phyloP scores from a whole-genome alignment of 1,140 invertebrate species.

The Aphaenogaster floridana region DNA sequence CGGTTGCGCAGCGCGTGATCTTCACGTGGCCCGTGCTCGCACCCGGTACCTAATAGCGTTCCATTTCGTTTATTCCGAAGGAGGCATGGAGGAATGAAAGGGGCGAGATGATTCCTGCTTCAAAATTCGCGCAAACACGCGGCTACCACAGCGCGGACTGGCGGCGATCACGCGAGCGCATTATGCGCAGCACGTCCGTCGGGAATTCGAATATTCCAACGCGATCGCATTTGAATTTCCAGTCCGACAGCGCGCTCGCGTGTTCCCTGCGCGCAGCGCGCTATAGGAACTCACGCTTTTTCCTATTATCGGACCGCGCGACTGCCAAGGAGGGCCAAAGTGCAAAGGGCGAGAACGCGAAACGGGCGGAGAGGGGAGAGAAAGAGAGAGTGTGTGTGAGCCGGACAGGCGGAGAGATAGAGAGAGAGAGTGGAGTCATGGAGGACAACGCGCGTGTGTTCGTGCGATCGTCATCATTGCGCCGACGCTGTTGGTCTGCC shows the following conservation, averaged over 20 bases:
- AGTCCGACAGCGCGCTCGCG: background rate
- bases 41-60: background rate
- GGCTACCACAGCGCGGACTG: slow-evolving; percentile 71
- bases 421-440: slow-evolving; percentile 18
- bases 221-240: slow-evolving; percentile 48
- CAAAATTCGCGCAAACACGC: slow-evolving; percentile 73
- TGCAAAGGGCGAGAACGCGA: slow-evolving; percentile 45
- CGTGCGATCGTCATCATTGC: slow-evolving; percentile 75
- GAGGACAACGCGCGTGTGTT: slow-evolving; percentile 61
- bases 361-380: background rate
- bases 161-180: slow-evolving; percentile 59
- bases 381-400: background rate
- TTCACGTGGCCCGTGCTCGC: background rate
- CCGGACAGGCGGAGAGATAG: background rate
- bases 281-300: slow-evolving; percentile 28
- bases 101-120: slow-evolving; percentile 14
- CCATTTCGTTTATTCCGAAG: background rate
- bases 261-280: background rate
- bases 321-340: slow-evolving; percentile 45
- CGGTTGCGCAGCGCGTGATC: slow-evolving; percentile 37
- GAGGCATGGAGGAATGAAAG: background rate
- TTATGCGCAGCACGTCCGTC: background rate
- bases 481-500: slow-evolving; percentile 81
- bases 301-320: slow-evolving; percentile 46
- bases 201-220: slow-evolving; percentile 26